phyloP scores from a whole-genome alignment of 2,888 invertebrate genomes.

The Apantesis nais region DNA sequence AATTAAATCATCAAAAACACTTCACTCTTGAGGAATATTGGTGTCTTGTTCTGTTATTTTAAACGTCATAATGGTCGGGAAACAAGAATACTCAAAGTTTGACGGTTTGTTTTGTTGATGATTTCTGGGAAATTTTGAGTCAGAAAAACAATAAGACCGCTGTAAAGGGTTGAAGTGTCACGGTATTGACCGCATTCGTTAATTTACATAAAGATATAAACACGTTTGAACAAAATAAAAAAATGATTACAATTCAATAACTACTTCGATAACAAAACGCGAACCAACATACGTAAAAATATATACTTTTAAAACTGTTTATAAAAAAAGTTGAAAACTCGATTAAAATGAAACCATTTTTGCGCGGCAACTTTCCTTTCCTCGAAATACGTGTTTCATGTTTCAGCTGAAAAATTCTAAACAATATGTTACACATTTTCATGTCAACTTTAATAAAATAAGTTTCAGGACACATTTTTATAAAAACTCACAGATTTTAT shows the following conservation, averaged over 20 bases:
- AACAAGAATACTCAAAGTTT: no score
- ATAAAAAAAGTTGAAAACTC: not conserved
- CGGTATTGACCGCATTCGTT: not conserved
- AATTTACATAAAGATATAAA: not conserved
- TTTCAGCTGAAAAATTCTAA: not conserved
- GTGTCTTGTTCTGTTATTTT: not conserved
- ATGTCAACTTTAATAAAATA: not conserved
- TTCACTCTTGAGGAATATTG: not conserved
- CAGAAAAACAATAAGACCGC: not conserved
- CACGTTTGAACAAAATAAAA: no score
- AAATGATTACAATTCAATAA: not conserved
- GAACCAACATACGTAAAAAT: not conserved
- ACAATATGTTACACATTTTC: not conserved
- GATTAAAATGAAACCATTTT: not conserved
- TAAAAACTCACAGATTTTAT: not conserved
- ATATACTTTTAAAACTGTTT: not conserved
- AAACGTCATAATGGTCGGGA: no score
- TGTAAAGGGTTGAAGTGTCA: not conserved
- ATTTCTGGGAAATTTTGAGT: no score
- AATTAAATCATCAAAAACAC: no score
- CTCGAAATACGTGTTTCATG: not conserved
- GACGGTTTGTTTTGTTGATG: not conserved
- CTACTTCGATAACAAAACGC: no score
- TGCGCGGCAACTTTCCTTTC: not conserved
- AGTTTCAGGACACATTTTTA: not conserved